Conservation (phyloP, 2,888 invertebrate species). For the Phragmatobia fuliginosa region DNA sequence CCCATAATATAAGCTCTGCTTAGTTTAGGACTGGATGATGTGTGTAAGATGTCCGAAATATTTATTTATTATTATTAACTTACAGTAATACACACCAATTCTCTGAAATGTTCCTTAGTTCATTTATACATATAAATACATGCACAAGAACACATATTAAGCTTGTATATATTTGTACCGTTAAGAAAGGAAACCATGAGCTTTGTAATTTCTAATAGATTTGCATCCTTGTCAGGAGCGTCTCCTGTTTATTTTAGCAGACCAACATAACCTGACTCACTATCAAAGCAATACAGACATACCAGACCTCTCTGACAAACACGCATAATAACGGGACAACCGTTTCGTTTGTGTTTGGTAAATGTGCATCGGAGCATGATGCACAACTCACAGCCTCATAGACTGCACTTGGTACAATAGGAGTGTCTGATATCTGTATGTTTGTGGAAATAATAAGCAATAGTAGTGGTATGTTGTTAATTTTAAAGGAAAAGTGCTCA, state of each 20-base stretch:
- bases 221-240: neutral
- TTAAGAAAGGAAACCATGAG: neutral
- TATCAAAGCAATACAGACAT: slow-evolving; percentile 17
- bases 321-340: slow-evolving; percentile 11
- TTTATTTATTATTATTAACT: too few relatives aligned
- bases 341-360: slow-evolving; percentile 23
- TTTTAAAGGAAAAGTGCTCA: neutral
- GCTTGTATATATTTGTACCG: neutral
- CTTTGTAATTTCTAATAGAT: neutral
- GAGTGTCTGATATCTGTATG: neutral
- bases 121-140: neutral
- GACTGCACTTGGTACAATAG: neutral
- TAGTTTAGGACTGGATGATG: too few relatives aligned
- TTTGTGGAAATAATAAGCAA: neutral
- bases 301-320: slow-evolving; percentile 17
- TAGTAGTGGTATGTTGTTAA: neutral
- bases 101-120: too few relatives aligned
- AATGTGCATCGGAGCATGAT: slow-evolving; percentile 15
- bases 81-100: too few relatives aligned
- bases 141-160: neutral
- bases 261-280: neutral
- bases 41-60: too few relatives aligned
- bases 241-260: neutral
- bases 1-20: too few relatives aligned
- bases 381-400: slow-evolving; percentile 6